Percentiles rank a stretch among this genome's conserved stretches.
phyloP scores from a whole-genome alignment of 1,140 invertebrate species.

The Eriosoma lanigerum region DNA sequence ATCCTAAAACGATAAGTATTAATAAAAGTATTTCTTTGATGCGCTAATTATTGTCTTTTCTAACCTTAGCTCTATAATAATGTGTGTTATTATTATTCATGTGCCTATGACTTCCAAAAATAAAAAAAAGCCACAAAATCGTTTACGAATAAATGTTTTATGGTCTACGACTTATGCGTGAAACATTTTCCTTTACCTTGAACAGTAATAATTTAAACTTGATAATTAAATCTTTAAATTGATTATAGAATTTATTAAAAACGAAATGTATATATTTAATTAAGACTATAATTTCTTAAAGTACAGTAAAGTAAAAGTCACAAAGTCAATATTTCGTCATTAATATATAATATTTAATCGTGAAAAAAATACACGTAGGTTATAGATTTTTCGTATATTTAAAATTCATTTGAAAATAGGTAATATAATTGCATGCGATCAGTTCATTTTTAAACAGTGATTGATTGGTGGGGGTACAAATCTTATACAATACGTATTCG shows the following conservation, averaged over 20 bases:
- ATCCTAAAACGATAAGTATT: background rate
- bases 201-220: background rate
- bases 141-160: slow-evolving; percentile 15
- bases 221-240: slow-evolving; percentile 1
- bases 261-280: no score
- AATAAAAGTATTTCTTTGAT: background rate
- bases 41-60: slow-evolving; percentile 6
- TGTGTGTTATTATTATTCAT: background rate
- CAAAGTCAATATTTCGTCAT: no score
- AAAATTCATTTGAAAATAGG: no score
- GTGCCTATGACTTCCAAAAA: background rate
- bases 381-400: no score
- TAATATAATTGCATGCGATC: no score
- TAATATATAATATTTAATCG: no score
- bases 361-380: no score
- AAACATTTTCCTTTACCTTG: slow-evolving; percentile 36
- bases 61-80: slow-evolving; percentile 12
- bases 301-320: no score
- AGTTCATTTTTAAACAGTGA: no score
- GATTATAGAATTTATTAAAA: background rate
- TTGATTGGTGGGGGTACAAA: no score
- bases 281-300: no score
- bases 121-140: slow-evolving; percentile 19
- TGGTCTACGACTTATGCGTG: slow-evolving; percentile 9
- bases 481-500: no score